A percentile compares a stretch with the other conserved stretches of the same genome.
Evolutionary conservation across 2,888 invertebrate genomes (phyloP).

Genomic region (Cephalotes varians): DNA sequence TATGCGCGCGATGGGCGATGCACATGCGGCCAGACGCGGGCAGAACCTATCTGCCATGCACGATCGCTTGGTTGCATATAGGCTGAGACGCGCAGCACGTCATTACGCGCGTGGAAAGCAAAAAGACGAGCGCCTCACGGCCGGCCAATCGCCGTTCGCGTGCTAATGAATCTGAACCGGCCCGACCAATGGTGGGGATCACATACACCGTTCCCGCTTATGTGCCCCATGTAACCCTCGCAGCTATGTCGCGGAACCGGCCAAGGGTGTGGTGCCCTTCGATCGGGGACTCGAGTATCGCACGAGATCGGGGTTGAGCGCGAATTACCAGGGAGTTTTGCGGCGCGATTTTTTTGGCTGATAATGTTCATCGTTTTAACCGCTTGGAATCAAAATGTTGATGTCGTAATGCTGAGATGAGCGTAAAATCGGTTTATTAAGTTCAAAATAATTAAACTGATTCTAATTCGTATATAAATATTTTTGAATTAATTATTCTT

Average conservation of each 20-base stretch:
- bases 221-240: constrained; percentile 76
- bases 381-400: constrained; percentile 21
- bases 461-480: neutral
- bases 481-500: neutral
- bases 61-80: constrained; percentile 81
- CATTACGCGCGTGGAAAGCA: constrained; percentile 80
- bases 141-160: constrained; percentile 79
- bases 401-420: constrained; percentile 5
- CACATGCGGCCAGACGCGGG: constrained; percentile 71
- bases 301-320: constrained; percentile 62
- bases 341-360: constrained; percentile 39
- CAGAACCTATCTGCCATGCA: constrained; percentile 81
- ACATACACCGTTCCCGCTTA: constrained; percentile 60
- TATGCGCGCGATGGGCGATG: constrained; percentile 66
- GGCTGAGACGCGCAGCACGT: constrained; percentile 79
- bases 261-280: constrained; percentile 72
- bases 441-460: neutral
- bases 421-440: neutral
- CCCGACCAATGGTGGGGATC: constrained; percentile 78
- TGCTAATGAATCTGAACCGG: constrained; percentile 83
- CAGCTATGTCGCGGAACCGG: constrained; percentile 69
- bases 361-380: constrained; percentile 24
- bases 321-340: constrained; percentile 35
- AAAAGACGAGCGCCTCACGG: constrained; percentile 77
- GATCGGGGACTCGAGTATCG: constrained; percentile 65